Percentiles rank a stretch among this genome's conserved stretches.
phyloP scores from a whole-genome alignment of 2,888 invertebrate species.

The Azorinus chamasolen region DNA sequence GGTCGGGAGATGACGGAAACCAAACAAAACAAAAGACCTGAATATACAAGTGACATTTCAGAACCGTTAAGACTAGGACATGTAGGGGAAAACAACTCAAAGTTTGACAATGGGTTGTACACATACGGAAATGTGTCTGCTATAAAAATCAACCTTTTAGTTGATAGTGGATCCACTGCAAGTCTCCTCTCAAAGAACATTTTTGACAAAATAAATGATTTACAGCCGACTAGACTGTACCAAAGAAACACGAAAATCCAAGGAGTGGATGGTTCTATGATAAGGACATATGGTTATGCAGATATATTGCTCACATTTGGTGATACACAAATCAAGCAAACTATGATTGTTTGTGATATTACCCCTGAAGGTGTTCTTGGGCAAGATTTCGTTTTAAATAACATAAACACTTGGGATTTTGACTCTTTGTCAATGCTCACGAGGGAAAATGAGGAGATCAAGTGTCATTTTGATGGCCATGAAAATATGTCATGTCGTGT shows the following conservation, averaged over 20 bases:
- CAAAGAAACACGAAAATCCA: constrained; percentile 10
- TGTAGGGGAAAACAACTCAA: not conserved
- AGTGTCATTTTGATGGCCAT: not conserved
- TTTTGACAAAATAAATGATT: not conserved
- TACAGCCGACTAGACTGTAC: not conserved
- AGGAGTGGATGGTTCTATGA: constrained; percentile 17
- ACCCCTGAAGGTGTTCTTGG: constrained; percentile 27
- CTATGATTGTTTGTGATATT: constrained; percentile 29
- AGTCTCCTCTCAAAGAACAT: constrained; percentile 19
- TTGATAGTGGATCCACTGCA: constrained; percentile 21
- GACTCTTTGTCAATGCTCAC: not conserved
- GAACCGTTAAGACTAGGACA: constrained; percentile 11
- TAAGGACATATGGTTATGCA: constrained; percentile 2
- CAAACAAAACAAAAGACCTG: constrained; percentile 14
- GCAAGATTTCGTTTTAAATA: constrained; percentile 37
- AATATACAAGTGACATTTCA: not conserved
- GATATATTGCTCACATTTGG: constrained; percentile 8
- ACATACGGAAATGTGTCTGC: constrained; percentile 1
- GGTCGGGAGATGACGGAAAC: constrained; percentile 30
- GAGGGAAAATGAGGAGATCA: not conserved
- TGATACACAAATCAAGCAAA: constrained; percentile 7
- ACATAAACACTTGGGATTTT: constrained; percentile 7
- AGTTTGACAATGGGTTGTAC: constrained; percentile 5
- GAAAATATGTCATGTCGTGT: constrained; percentile 2
- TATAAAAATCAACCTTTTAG: constrained; percentile 2